Evolutionary conservation across 2,888 invertebrate genomes (phyloP).

Genomic region (Platynereis dumerilii): DNA sequence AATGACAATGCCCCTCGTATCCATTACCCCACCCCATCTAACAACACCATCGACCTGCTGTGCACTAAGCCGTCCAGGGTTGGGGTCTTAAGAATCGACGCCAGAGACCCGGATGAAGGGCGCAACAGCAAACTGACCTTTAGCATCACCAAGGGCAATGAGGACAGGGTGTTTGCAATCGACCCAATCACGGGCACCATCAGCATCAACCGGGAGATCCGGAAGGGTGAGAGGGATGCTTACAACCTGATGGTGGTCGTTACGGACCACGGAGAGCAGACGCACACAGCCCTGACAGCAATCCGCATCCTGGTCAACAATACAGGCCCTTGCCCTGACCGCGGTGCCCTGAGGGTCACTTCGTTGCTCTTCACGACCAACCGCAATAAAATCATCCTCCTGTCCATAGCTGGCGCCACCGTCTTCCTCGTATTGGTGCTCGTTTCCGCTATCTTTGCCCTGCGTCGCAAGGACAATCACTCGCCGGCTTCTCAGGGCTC

Average conservation of each 20-base stretch:
- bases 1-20: constrained; percentile 20
- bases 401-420: constrained; percentile 7
- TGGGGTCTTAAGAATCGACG: constrained; percentile 39
- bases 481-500: no score
- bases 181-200: constrained; percentile 62
- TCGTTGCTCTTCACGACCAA: background rate
- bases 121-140: constrained; percentile 43
- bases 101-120: constrained; percentile 43
- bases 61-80: constrained; percentile 34
- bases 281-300: constrained; percentile 7
- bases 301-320: constrained; percentile 24
- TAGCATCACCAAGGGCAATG: constrained; percentile 54
- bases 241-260: constrained; percentile 31
- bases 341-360: constrained; percentile 6
- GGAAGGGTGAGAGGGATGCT: constrained; percentile 8
- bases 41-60: constrained; percentile 19
- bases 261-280: constrained; percentile 25
- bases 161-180: constrained; percentile 61
- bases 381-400: constrained; percentile 9
- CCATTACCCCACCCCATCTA: constrained; percentile 14
- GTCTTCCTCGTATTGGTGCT: constrained; percentile 1
- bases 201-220: constrained; percentile 41
- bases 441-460: constrained; percentile 3
- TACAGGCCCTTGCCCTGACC: constrained; percentile 11
- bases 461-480: background rate